Conservation (phyloP, 64 coral and sea anemone genomes). For the Trachythela sp. region DNA sequence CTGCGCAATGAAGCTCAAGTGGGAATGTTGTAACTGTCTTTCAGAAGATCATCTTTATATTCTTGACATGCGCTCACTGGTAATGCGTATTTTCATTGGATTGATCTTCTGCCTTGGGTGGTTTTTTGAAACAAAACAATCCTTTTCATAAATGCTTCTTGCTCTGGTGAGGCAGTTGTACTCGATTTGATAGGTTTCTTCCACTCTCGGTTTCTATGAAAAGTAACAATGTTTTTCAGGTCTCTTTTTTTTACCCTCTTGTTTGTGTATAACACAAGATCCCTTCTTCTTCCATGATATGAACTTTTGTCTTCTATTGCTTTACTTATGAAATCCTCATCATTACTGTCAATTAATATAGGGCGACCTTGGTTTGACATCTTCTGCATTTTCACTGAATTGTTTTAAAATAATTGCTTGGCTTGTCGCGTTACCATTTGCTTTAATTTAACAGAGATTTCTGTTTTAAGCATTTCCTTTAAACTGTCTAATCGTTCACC, state of each 20-base stretch:
- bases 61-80: slow-evolving; percentile 43
- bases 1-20: background rate
- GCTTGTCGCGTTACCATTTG: slow-evolving; percentile 37
- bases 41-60: slow-evolving; percentile 6
- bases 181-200: background rate
- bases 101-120: slow-evolving; percentile 46
- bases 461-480: slow-evolving; percentile 30
- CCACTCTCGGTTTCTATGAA: background rate
- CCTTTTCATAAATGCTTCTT: background rate
- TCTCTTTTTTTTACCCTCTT: background rate
- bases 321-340: background rate
- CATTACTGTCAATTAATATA: background rate
- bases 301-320: background rate
- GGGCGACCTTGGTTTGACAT: background rate
- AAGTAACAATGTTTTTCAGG: background rate
- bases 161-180: background rate
- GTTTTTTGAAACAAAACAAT: slow-evolving; percentile 36
- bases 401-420: slow-evolving; percentile 39
- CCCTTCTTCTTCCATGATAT: background rate
- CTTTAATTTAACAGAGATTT: background rate
- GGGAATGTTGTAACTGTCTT: background rate
- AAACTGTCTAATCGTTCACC: slow-evolving; percentile 40
- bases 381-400: slow-evolving; percentile 32
- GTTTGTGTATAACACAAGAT: background rate
- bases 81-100: slow-evolving; percentile 51